A percentile compares a stretch with the other conserved stretches of the same genome.
Evolutionary conservation across 2,113 vertebrate genomes (phyloP).

Genomic region (Thermophis baileyi): DNA sequence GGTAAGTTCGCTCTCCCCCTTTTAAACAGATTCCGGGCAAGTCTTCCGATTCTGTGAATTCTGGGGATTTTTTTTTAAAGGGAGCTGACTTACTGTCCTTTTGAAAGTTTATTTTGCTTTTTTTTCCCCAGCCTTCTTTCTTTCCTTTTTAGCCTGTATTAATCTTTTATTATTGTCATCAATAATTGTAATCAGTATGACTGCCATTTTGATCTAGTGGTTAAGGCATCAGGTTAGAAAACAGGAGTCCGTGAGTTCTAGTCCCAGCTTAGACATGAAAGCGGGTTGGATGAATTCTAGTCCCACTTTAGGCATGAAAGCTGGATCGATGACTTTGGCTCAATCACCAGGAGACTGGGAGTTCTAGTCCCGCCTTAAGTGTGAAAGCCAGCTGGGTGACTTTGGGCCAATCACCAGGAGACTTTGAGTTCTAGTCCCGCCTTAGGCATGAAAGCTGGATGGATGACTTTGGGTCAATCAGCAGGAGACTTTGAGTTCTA

Average conservation of each 20-base stretch:
- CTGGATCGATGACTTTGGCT: no score
- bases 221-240: background rate
- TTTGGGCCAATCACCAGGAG: no score
- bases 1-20: background rate
- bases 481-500: no score
- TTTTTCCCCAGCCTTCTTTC: accelerated
- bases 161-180: background rate
- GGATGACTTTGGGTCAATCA: no score
- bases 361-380: no score
- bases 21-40: background rate
- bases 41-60: background rate
- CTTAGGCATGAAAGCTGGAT: no score
- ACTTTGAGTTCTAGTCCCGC: no score
- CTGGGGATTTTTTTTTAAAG: background rate
- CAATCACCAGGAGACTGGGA: no score
- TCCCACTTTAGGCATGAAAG: no score
- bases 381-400: no score
- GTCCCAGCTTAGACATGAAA: background rate
- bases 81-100: background rate
- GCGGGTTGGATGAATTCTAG: background rate
- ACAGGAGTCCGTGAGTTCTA: background rate
- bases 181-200: background rate
- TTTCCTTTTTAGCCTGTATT: background rate
- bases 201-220: background rate
- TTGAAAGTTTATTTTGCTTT: background rate